phyloP scores from a whole-genome alignment of 2,797 vertebrate genomes.

The Luscinia luscinia region DNA sequence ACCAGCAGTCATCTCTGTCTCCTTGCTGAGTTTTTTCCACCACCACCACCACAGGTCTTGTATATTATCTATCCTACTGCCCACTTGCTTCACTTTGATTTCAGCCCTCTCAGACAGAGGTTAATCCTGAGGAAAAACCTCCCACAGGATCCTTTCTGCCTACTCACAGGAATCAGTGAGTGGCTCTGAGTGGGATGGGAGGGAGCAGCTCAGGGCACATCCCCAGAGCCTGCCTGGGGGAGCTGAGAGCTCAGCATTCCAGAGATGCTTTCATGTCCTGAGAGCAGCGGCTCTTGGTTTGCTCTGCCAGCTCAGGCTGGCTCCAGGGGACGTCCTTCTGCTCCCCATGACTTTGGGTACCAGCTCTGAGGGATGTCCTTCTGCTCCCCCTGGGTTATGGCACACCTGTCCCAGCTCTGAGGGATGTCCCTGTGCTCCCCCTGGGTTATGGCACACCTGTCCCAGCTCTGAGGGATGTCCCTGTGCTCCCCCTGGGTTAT shows the following conservation, averaged over 20 bases:
- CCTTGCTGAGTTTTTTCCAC: neutral
- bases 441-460: neutral
- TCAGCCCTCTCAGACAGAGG: neutral
- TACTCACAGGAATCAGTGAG: neutral
- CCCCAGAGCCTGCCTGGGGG: rapidly evolving
- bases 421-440: no score
- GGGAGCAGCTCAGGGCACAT: neutral
- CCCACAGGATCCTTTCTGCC: neutral
- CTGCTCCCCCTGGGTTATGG: neutral
- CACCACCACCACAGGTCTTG: neutral
- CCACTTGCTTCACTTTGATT: neutral
- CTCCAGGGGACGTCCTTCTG: rapidly evolving
- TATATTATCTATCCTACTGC: neutral
- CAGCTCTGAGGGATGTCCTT: neutral
- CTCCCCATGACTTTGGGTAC: neutral
- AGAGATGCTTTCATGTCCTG: neutral
- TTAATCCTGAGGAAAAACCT: neutral
- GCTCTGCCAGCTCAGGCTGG: neutral
- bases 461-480: neutral
- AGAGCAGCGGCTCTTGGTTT: neutral
- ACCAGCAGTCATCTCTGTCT: neutral
- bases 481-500: neutral
- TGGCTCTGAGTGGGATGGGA: rapidly evolving
- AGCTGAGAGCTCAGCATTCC: neutral
- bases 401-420: neutral